These are phyloP conservation scores for Tachysurus vachellii DNA, from an alignment of 2,113 vertebrate species.

Conservation along the genomic window DNA sequence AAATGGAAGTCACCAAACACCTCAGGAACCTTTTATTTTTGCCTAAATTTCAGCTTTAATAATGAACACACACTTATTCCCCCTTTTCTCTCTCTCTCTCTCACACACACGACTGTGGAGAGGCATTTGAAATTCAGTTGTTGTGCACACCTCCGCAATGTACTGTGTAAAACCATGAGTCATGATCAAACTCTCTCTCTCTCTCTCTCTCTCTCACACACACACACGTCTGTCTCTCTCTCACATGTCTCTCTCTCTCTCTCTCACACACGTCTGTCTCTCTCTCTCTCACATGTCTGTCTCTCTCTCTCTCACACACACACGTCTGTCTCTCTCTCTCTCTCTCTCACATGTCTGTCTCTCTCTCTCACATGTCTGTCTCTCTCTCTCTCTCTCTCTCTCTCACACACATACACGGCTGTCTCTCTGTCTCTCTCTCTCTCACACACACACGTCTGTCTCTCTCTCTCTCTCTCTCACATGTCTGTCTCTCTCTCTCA, in stretches of 20 bases:
- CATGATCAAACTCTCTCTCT: conserved; percentile 48
- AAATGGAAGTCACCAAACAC: not conserved
- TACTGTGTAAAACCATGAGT: conserved; percentile 68
- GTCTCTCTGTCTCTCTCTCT: not conserved
- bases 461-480: not conserved
- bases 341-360: not conserved
- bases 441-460: not conserved
- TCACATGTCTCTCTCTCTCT: not conserved
- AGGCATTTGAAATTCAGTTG: conserved; percentile 52
- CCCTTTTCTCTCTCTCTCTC: not conserved
- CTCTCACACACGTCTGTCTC: too few relatives aligned
- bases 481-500: not conserved
- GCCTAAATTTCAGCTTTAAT: not conserved
- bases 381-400: not conserved
- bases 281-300: not conserved
- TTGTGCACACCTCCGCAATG: conserved; percentile 52
- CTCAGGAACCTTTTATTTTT: not conserved
- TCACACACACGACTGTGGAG: conserved; percentile 21
- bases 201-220: not conserved
- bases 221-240: not conserved
- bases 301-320: not conserved
- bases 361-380: not conserved
- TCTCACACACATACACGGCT: too few relatives aligned
- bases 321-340: not conserved
- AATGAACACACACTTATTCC: not conserved